These are phyloP conservation scores for Falco columbarius DNA, from an alignment of 2,797 vertebrate genomes.

Conservation along the genomic window DNA sequence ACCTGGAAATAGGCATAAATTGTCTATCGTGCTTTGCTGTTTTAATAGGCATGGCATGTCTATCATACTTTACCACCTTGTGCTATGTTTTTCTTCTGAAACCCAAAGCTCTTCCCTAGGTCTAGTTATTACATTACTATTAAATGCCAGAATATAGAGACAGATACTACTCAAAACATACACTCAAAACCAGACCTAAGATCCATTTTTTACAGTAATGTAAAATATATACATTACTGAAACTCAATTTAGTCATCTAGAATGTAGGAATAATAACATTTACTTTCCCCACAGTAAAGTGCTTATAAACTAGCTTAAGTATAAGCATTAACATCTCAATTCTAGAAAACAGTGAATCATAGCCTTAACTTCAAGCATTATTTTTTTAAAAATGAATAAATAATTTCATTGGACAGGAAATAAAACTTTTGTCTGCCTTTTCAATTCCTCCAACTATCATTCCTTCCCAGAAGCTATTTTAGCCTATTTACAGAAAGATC, in stretches of 20 bases:
- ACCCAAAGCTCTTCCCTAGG: background rate
- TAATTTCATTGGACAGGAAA: slow-evolving; percentile 15
- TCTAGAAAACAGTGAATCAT: slow-evolving; percentile 32
- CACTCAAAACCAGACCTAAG: background rate
- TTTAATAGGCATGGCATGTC: background rate
- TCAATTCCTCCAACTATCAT: slow-evolving; percentile 26
- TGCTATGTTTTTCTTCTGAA: background rate
- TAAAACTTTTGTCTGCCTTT: slow-evolving; percentile 39
- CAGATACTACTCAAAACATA: background rate
- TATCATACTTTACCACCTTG: background rate
- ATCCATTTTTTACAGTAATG: background rate
- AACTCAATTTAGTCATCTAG: slow-evolving; percentile 27
- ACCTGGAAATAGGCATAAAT: background rate
- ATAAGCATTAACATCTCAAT: background rate
- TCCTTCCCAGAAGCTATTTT: slow-evolving; percentile 63
- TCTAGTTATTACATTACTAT: background rate
- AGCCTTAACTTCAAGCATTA: background rate
- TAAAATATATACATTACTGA: slow-evolving; percentile 20
- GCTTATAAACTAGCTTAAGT: slow-evolving; percentile 32
- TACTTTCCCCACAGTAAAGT: slow-evolving; percentile 10
- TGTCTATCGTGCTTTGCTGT: background rate
- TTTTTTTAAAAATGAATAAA: background rate
- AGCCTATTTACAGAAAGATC: slow-evolving; percentile 64
- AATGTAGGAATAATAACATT: slow-evolving; percentile 41
- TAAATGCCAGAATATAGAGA: background rate